Evolutionary conservation across 2,797 vertebrate species (phyloP).

Genomic region (Sebastes vulpes): DNA sequence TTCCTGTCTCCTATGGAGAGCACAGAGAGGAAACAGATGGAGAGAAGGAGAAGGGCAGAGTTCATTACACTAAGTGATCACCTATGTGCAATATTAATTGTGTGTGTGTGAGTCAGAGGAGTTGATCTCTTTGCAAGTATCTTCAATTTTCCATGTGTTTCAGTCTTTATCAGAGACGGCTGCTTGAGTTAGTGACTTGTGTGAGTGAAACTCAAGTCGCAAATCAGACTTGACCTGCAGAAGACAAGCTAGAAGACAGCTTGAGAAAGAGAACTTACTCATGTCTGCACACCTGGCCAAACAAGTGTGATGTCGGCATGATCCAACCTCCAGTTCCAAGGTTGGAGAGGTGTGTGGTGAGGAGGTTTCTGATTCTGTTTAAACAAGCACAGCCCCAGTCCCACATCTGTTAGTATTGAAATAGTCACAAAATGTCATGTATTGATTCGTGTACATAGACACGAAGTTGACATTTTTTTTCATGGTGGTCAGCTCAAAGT

Average conservation of each 20-base stretch:
- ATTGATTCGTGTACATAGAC: too few relatives aligned
- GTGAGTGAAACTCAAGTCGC: not conserved
- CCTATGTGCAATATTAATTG: not conserved
- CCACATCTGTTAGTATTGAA: too few relatives aligned
- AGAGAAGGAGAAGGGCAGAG: conserved; percentile 3
- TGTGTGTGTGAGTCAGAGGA: not conserved
- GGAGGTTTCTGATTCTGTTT: too few relatives aligned
- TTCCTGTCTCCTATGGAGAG: conserved; percentile 18
- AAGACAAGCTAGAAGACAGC: not conserved
- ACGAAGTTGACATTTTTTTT: too few relatives aligned
- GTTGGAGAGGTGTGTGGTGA: not conserved
- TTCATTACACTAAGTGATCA: not conserved
- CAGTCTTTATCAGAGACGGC: not conserved
- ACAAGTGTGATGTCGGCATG: too few relatives aligned
- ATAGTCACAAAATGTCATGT: too few relatives aligned
- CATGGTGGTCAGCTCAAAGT: too few relatives aligned
- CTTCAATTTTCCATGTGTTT: not conserved
- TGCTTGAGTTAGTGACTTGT: not conserved
- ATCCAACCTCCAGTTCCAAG: not conserved
- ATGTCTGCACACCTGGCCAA: not conserved
- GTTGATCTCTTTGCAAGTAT: not conserved
- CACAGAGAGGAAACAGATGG: conserved; percentile 12
- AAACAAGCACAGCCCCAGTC: too few relatives aligned
- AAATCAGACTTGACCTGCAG: not conserved
- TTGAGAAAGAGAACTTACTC: not conserved